Evolutionary conservation across 2,797 vertebrate species (phyloP), one percentile per base, ranked within the genome.

Genomic region (Amniataba percoides): DNA sequence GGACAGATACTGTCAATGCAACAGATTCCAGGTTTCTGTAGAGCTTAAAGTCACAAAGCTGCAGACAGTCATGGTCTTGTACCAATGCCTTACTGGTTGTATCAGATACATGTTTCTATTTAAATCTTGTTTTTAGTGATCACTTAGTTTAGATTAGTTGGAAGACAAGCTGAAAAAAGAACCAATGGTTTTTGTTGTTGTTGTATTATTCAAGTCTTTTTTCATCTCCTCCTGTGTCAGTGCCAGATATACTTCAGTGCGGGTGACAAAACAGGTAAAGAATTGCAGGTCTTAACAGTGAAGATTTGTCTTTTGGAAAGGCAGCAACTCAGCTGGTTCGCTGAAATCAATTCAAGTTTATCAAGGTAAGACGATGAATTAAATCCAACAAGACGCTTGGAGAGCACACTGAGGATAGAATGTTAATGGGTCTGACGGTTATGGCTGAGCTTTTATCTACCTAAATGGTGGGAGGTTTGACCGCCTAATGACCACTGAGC

Each of bases 401-500:
- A 61, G 67, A 84, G 46, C 51, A 49, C 18, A 48, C 55, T 43
- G 39, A 78, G 69, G 60, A 69, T 34, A 42, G 53, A 81, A 77
- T 81, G 71, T 63, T 74, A 81, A 88, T 85, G 68, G 16, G 2
- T 60, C 46, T 66, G 72, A 75, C 19, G 23, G 78, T 77, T 51
- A 74, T 58, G 48, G 59, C 46, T 59, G 55, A 62, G 72, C 48
- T 83, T 77, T 84, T 49, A 78, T 75, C 66, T 46, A 56, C 71
- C 27, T 31, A 1, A 66, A 65, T 71, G 59, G 67, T 75, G 59
- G 52, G 34, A 80, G 72, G 61, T 81, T 84, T 83, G 80, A 74
- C 71, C 40, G 3, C 49, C 42, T 86, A 88, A 85, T 82, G 83
- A 85, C 55, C 64, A 78, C 42, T 55, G 61, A 43, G 77, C 51